Percentiles rank a stretch among this genome's conserved stretches.
Evolutionary conservation across 2,797 vertebrate species (phyloP).

Genomic region (Gouania willdenowi): DNA sequence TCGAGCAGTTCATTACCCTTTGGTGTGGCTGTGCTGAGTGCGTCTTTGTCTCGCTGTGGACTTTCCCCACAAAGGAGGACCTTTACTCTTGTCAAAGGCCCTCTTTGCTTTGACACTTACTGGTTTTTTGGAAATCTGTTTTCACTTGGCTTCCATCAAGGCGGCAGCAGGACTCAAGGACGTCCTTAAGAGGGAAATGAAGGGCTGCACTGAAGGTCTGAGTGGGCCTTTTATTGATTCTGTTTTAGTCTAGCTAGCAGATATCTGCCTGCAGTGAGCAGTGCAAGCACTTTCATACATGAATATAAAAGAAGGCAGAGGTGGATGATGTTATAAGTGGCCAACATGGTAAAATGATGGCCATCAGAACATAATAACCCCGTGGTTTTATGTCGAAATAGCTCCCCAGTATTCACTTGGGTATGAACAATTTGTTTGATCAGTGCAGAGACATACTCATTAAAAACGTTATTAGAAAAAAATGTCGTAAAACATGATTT

Average conservation of each 20-base stretch:
- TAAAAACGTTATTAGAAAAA: too few relatives aligned
- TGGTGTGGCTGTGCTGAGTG: slow-evolving; percentile 19
- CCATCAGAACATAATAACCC: too few relatives aligned
- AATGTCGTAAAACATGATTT: too few relatives aligned
- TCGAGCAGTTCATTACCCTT: slow-evolving; percentile 10
- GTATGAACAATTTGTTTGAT: too few relatives aligned
- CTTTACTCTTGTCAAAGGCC: slow-evolving; percentile 31
- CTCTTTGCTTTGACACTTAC: slow-evolving; percentile 30
- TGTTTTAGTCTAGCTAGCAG: slow-evolving; percentile 12
- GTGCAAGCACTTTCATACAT: too few relatives aligned
- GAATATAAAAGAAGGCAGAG: too few relatives aligned
- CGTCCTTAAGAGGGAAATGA: slow-evolving; percentile 50
- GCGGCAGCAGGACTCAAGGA: slow-evolving; percentile 34
- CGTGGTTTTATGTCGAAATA: too few relatives aligned
- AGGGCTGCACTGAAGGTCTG: slow-evolving; percentile 22
- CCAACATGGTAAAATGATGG: too few relatives aligned
- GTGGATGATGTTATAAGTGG: too few relatives aligned
- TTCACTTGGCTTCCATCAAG: slow-evolving; percentile 40
- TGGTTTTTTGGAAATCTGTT: slow-evolving; percentile 31
- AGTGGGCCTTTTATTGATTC: slow-evolving; percentile 1
- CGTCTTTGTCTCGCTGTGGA: slow-evolving; percentile 18
- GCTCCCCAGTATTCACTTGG: too few relatives aligned
- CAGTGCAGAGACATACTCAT: too few relatives aligned
- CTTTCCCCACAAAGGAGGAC: slow-evolving; percentile 14
- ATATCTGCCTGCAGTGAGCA: slow-evolving; percentile 10